These are phyloP conservation scores for Arrhamphus sclerolepis DNA, from an alignment of 2,797 vertebrate genomes.

Conservation along the genomic window DNA sequence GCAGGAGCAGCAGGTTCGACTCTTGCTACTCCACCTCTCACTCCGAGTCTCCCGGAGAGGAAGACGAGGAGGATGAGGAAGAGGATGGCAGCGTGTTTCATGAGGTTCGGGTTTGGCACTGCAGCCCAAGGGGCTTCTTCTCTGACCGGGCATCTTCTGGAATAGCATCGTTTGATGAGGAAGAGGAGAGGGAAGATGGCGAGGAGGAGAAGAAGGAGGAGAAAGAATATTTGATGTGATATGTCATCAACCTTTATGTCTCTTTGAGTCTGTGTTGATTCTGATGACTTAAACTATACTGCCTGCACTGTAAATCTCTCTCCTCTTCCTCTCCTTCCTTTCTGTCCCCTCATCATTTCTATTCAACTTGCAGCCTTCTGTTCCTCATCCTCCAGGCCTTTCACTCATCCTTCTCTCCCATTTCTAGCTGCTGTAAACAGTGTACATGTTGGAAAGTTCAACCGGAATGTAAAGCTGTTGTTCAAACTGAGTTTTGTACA, in stretches of 20 bases:
- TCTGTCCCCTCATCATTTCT: conserved; percentile 9
- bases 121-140: conserved; percentile 83
- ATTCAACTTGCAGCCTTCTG: conserved; percentile 43
- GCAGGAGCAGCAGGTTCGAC: conserved; percentile 88
- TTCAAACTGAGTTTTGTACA: conserved; percentile 76
- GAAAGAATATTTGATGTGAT: conserved; percentile 77
- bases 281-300: conserved; percentile 59
- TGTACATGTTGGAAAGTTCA: conserved; percentile 47
- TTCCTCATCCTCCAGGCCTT: conserved; percentile 48
- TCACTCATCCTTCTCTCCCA: conserved; percentile 37
- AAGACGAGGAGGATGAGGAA: conserved; percentile 84
- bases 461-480: conserved; percentile 74
- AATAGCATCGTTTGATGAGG: conserved; percentile 90
- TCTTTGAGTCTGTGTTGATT: conserved; percentile 60
- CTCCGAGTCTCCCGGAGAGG: conserved; percentile 87
- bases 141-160: conserved; percentile 91
- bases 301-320: conserved; percentile 44
- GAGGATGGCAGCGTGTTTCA: conserved; percentile 83
- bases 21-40: conserved; percentile 91
- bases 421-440: conserved; percentile 56
- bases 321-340: conserved; percentile 28
- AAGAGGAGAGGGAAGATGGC: conserved; percentile 75
- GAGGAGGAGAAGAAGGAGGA: conserved; percentile 77
- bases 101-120: conserved; percentile 76
- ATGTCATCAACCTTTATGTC: conserved; percentile 61